Percentiles rank a stretch among this genome's conserved stretches.
phyloP scores from a whole-genome alignment of 2,797 vertebrate genomes.

The Ptychobarbus kaznakovi region DNA sequence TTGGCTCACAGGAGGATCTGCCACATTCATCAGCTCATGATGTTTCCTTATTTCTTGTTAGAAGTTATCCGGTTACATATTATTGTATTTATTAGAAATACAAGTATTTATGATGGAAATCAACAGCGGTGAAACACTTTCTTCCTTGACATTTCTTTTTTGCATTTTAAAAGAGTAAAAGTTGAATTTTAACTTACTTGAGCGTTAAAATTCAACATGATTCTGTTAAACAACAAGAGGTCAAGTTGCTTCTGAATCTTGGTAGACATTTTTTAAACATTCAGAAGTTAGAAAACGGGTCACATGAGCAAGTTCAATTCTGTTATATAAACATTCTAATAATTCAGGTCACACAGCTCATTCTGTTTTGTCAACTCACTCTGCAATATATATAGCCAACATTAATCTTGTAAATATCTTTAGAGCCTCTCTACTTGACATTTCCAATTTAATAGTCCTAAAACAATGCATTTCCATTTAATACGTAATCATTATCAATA shows the following conservation, averaged over 20 bases:
- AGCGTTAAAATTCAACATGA: not conserved
- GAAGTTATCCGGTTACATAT: not conserved
- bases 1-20: not conserved
- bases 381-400: not conserved
- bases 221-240: not conserved
- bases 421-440: not conserved
- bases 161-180: not conserved
- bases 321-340: conserved; percentile 5
- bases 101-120: not conserved
- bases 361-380: not conserved
- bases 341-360: not conserved
- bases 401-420: not conserved
- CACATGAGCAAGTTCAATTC: not conserved
- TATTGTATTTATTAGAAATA: not conserved
- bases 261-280: not conserved
- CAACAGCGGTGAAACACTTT: not conserved
- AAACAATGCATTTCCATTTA: not conserved
- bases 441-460: not conserved
- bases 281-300: not conserved
- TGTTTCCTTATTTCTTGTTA: not conserved
- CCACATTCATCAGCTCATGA: not conserved
- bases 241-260: not conserved
- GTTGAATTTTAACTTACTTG: not conserved
- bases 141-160: not conserved
- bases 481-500: not conserved